Base-by-base conservation (phyloP, 2,113 vertebrate genomes). In the Caracal caracal region DNA sequence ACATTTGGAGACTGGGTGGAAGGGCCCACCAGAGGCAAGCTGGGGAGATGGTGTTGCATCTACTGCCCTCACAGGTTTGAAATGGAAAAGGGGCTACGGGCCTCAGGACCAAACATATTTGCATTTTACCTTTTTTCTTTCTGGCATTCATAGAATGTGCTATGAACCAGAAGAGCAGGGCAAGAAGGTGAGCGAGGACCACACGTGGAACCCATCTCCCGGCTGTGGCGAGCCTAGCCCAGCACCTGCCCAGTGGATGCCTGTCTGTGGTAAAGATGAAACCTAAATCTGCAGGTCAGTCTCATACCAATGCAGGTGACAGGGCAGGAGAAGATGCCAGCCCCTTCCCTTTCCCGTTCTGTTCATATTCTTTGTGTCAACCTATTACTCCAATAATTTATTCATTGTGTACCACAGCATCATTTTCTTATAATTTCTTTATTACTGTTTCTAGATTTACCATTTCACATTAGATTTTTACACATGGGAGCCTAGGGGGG, bases 371-470 rank as follows among this genome's bases (percentile, higher is more conserved):
- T 88, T 61, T 2, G 0, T 24, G 7, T 40, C 40, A 82, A 47
- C 37, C 49, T 65, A 33, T 63, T 82, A 73, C 22, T 49, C 26
- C 40, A 82, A 93, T 90, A 30, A 94, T 79, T 79, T 93, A 91
- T 90, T 95, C 97, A 88, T 43, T 59, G 47, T 22, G 61, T 81
- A 37, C 51, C 56, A 22, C 19, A 59, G 20, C 7, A 59, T 59
- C 19, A 59, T 22, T 22, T 87, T 59, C n/a, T 88, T 90, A n/a
- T 78, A 49, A 96, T 97, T 96, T 93, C 82, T 75, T 92, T 78
- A 88, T 94, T 85, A 68, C 87, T 87, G 5, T 96, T 81, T 90
- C 66, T 76, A 92, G 61, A 96, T 81, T 95, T 94, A 85, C 83
- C 78, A 94, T 16, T 73, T 88, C 86, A 35, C 63, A 94, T 97